Percentiles rank a stretch among this genome's conserved stretches.
Conservation (phyloP, 1,140 invertebrate species). For the Carposina sasakii region DNA sequence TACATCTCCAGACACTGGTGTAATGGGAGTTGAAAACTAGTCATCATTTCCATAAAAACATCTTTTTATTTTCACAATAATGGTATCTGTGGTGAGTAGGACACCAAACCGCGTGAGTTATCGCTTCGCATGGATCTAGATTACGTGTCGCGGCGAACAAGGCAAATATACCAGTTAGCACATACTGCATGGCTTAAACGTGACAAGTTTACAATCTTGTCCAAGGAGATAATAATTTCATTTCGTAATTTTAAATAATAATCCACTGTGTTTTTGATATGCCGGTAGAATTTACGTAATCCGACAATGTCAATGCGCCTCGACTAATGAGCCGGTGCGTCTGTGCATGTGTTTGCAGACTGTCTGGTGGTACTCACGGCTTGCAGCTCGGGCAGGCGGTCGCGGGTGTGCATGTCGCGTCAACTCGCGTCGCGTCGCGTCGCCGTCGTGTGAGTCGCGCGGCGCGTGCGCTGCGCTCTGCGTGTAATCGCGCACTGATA, state of each 20-base stretch:
- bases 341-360: neutral
- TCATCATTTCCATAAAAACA: no score
- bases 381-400: constrained; percentile 46
- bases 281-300: neutral
- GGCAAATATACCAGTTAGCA: no score
- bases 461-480: constrained; percentile 26
- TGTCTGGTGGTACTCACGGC: constrained; percentile 33
- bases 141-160: no score
- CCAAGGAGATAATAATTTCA: neutral
- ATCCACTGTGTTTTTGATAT: neutral
- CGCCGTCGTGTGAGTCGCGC: constrained; percentile 5
- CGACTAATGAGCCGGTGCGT: neutral
- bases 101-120: no score
- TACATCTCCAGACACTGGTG: no score
- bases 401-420: constrained; percentile 40
- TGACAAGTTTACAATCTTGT: neutral
- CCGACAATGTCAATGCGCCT: neutral
- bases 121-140: no score
- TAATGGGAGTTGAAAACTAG: no score
- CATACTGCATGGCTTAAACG: neutral
- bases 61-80: no score
- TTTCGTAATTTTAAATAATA: neutral
- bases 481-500: constrained; percentile 52
- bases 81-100: no score
- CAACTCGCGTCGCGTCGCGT: constrained; percentile 3